Evolutionary conservation across 2,113 vertebrate species (phyloP).

Genomic region (Pelvicachromis taeniatus): DNA sequence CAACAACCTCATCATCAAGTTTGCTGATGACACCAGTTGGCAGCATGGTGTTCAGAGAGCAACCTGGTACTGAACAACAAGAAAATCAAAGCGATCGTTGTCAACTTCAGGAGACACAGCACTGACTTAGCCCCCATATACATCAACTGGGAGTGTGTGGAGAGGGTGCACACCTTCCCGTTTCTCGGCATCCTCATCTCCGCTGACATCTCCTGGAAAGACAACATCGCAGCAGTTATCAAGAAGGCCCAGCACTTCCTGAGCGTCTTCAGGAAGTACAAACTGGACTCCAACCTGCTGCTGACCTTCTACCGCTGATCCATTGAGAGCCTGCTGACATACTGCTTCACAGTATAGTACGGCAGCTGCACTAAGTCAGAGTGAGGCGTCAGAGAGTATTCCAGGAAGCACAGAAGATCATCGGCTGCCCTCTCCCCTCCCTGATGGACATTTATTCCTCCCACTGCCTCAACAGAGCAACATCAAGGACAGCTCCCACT

Average conservation of each 20-base stretch:
- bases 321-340: background rate
- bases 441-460: background rate
- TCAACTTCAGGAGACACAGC: no score
- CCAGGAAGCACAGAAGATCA: background rate
- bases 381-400: background rate
- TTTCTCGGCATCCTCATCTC: fast-evolving
- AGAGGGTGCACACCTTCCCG: background rate
- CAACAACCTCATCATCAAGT: no score
- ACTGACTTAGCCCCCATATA: no score
- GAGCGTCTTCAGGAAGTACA: background rate
- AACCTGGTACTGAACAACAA: no score
- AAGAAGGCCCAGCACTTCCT: background rate
- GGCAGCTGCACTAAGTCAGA: background rate
- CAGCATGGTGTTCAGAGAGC: no score
- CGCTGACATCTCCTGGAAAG: background rate
- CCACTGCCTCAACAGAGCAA: background rate
- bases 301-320: background rate
- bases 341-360: background rate
- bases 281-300: background rate
- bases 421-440: background rate
- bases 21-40: no score
- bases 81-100: no score
- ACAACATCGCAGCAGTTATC: background rate
- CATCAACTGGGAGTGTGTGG: no score
- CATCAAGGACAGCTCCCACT: background rate